Percentiles rank a stretch among this genome's conserved stretches.
phyloP scores from a whole-genome alignment of 2,113 vertebrate species.

The Rhea pennata region DNA sequence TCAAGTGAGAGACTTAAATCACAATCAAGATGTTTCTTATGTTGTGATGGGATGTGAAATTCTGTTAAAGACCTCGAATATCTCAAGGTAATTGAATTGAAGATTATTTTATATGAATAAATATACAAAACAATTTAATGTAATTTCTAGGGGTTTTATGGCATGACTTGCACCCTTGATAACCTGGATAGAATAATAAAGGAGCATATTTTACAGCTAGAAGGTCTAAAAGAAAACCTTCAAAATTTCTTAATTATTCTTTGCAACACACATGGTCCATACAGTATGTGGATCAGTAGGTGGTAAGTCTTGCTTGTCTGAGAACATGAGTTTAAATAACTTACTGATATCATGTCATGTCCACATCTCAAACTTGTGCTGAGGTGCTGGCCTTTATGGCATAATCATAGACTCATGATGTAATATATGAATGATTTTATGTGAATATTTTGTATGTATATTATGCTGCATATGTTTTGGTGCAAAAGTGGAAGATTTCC shows the following conservation, averaged over 20 bases:
- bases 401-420: neutral
- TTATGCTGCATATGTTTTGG: constrained; percentile 25
- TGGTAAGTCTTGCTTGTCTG: neutral
- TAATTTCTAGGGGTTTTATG: neutral
- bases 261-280: neutral
- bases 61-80: neutral
- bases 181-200: neutral
- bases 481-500: neutral
- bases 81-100: neutral
- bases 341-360: neutral
- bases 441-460: neutral
- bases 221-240: neutral
- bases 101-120: neutral
- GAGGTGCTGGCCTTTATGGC: neutral
- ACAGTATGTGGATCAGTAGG: neutral
- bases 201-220: neutral
- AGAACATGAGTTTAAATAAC: neutral
- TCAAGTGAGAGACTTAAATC: neutral
- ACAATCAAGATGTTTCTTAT: neutral
- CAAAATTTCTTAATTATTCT: neutral
- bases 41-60: neutral
- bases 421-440: neutral
- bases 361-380: neutral
- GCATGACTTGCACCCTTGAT: neutral
- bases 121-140: neutral